Base-by-base conservation (phyloP, 1,140 invertebrate genomes). In the Drosophila novamexicana region DNA sequence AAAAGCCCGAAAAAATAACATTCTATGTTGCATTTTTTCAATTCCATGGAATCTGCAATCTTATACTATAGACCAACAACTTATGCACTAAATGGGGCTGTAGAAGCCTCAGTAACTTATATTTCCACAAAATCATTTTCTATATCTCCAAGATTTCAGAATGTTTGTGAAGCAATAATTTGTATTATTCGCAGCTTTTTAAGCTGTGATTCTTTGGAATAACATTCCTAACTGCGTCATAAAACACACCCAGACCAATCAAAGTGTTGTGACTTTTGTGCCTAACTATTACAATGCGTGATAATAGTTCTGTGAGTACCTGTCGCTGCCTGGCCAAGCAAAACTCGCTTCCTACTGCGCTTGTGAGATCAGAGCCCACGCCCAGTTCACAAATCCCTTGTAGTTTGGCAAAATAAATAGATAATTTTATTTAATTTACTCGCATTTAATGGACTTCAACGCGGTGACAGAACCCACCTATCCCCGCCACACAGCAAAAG, bases 401-500 rank as follows among this genome's bases (percentile, higher is more conserved):
- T 52, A 18, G 71, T 47, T 69, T 71, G 47, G 69, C 77, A 77
- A 80, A 29, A 54, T 68, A 40, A 29, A 73, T 68, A 49, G 32
- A 68, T 79, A 79, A 79, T 86, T 86, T 86, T 63, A 63, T 77
- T 88, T 89, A 83, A 88, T 86, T 83, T 86, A 83, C 83, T 83
- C 58, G 67, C 14, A 39, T 45, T 83, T 89, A 86, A 86, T 86
- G 76, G 83, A 86, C 84, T 69, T 52, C 34, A 45, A 49, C 71
- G 36, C 69, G 53, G 75, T 76, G 83, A 79, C 75, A 82, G 67
- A 80, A 62, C 63, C 45, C 49, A 57, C 44, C 37, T 16, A 29
- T 3, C 0, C 4, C 37, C 10, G 37, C 9, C 37, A 10, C 4
- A 39, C 10, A 4, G 39, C 39, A 39, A 57, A 52, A 53, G 37